phyloP scores from a whole-genome alignment of 2,888 invertebrate species.

The Drosophila robusta region DNA sequence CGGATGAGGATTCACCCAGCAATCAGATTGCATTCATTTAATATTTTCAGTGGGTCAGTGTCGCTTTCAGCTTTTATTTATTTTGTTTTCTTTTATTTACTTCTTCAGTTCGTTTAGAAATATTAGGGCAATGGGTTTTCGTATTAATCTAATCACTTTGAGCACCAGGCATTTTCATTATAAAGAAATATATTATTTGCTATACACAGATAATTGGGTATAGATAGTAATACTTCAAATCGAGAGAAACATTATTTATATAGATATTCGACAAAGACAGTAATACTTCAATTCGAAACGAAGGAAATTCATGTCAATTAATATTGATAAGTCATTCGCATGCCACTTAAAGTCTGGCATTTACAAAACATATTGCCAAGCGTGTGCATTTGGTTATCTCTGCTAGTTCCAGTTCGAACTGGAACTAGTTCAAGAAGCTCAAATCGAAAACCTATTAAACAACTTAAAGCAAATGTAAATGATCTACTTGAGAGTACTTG shows the following conservation, averaged over 20 bases:
- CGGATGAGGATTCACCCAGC: conserved; percentile 33
- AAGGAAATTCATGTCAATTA: conserved; percentile 41
- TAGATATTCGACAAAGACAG: conserved; percentile 47
- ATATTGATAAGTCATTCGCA: conserved; percentile 23
- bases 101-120: conserved; percentile 22
- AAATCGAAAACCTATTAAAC: neutral
- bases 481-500: neutral
- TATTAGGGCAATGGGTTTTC: conserved; percentile 18
- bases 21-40: conserved; percentile 29
- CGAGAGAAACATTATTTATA: conserved; percentile 17
- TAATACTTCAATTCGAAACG: conserved; percentile 18
- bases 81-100: conserved; percentile 4
- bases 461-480: neutral
- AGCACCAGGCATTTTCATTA: conserved; percentile 7
- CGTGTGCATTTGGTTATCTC: neutral
- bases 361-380: conserved; percentile 14
- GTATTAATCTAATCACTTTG: conserved; percentile 49
- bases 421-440: neutral
- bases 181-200: conserved; percentile 19
- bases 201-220: conserved; percentile 39
- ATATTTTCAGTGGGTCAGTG: conserved; percentile 22
- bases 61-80: conserved; percentile 2
- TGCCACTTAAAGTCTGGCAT: conserved; percentile 30
- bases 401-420: neutral
- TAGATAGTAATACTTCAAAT: conserved; percentile 54